Evolutionary conservation across 2,113 vertebrate species (phyloP).

Genomic region (Psephotus haematonotus): DNA sequence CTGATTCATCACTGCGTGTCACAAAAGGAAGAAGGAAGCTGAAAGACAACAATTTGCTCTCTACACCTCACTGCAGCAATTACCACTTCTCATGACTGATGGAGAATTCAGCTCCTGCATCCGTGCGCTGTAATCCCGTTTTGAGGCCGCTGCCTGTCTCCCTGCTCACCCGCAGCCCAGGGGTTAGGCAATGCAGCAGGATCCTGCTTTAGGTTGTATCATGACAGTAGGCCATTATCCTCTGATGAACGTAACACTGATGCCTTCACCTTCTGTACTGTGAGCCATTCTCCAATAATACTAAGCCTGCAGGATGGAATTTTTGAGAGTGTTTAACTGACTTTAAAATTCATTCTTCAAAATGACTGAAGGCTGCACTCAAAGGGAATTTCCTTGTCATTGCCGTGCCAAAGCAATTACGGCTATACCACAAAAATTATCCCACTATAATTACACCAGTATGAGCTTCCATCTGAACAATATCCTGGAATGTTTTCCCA

Average conservation of each 20-base stretch:
- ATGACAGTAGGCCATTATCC: fast-evolving
- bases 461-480: not conserved
- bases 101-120: not conserved
- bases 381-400: not conserved
- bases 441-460: fast-evolving
- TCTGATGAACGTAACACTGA: not conserved
- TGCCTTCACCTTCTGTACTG: not conserved
- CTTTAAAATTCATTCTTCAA: not conserved
- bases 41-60: not conserved
- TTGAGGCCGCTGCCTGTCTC: not conserved
- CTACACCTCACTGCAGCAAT: not conserved
- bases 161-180: not conserved
- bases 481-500: fast-evolving
- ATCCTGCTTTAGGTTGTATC: not conserved
- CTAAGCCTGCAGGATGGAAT: not conserved
- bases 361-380: not conserved
- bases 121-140: not conserved
- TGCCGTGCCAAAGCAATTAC: not conserved
- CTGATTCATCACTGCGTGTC: not conserved
- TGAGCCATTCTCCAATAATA: not conserved
- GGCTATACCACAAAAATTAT: not conserved
- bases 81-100: not conserved
- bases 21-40: not conserved
- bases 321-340: not conserved
- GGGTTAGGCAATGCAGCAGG: fast-evolving